Evolutionary conservation across 2,113 vertebrate genomes (phyloP), one percentile per base, ranked within the genome.

Genomic region (Elephas maximus): DNA sequence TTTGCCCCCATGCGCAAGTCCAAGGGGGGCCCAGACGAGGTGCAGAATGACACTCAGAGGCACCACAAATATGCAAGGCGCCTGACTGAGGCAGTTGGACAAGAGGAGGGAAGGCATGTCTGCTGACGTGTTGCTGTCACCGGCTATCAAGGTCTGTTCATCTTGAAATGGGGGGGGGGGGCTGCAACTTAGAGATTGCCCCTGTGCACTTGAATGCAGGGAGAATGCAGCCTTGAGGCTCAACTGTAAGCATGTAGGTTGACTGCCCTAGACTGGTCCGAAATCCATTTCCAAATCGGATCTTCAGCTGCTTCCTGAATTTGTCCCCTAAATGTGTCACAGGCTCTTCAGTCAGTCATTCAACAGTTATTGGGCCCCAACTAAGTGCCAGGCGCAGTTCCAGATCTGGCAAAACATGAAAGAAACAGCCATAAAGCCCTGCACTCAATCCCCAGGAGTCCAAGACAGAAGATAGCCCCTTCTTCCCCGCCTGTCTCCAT

Each of bases 291-390:
- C 30, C 17, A 11, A 67, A 51, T 88, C 41, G 33, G 86, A 44
- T 79, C 82, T 96, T 79, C 26, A 86, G 89, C 71, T 84, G 63
- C 65, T 93, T 67, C 88, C 67, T 63, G 8, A 63, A 44, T 69
- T 26, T 48, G 73, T 93, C 74, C 96, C 86, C 69, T 89, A 53
- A 90, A 24, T 69, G 71, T 84, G 73, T 48, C 85, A 57, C 14
- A 69, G 67, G 88, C 12, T 77, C 28, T 57, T 82, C 20, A 4
- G n/a, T 69, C 63, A 71, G 30, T 79, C 53, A 67, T 41, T 88
- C n/a, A 63, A 24, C 81, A 73, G 41, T 77, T 53, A 79, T 2
- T 71, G 41, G 15, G 63, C 12, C 57, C 48, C 77, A 23, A 62
- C 57, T 14, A 15, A 60, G 37, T 1, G 9, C 18, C 69, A 91